phyloP scores from a whole-genome alignment of 2,797 vertebrate species.

The Hemibagrus guttatus region DNA sequence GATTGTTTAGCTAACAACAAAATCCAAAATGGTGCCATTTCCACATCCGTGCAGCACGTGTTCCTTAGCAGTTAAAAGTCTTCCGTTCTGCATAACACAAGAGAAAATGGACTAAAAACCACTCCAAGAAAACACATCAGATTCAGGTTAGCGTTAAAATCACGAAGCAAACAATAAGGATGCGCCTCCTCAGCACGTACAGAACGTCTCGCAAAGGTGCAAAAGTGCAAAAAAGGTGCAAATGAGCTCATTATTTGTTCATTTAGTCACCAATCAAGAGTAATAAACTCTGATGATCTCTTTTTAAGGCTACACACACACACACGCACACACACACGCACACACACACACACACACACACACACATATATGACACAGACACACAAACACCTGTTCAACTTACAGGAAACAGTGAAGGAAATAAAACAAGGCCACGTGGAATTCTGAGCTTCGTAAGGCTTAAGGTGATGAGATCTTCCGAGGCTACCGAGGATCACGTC shows the following conservation, averaged over 20 bases:
- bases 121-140: not conserved
- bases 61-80: not conserved
- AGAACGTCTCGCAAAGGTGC: not conserved
- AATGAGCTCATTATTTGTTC: not conserved
- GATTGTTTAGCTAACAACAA: not conserved
- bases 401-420: not conserved
- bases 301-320: not conserved
- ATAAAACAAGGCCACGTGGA: no score
- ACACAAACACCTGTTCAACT: not conserved
- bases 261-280: not conserved
- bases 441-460: not conserved
- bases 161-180: no score
- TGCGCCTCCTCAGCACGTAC: not conserved
- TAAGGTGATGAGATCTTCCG: not conserved
- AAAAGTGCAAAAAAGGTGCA: slow-evolving; percentile 12
- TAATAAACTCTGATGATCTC: not conserved
- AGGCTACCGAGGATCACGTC: not conserved
- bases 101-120: not conserved
- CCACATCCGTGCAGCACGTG: not conserved
- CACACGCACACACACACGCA: not conserved
- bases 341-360: not conserved
- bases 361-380: no score
- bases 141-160: not conserved
- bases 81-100: not conserved
- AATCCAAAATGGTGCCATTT: not conserved